These are phyloP conservation scores for Iguana delicatissima DNA, from an alignment of 2,797 vertebrate genomes.

Conservation along the genomic window DNA sequence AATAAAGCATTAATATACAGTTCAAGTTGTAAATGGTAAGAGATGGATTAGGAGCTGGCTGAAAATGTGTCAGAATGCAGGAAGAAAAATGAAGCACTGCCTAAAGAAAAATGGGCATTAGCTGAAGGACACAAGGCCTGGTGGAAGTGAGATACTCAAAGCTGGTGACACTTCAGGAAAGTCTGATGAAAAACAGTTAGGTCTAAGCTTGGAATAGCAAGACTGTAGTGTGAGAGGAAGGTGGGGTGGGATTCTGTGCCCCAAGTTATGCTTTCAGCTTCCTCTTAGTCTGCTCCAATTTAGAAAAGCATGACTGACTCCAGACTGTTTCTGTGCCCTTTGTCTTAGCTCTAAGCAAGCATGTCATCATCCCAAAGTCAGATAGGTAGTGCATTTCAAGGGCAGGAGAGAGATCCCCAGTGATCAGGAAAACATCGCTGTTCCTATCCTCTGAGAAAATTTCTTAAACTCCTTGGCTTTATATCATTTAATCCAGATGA, in stretches of 20 bases:
- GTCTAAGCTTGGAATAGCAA: slow-evolving; percentile 26
- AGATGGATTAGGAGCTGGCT: slow-evolving; percentile 79
- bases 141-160: slow-evolving; percentile 69
- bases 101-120: slow-evolving; percentile 73
- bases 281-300: neutral
- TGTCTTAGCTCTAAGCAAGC: neutral
- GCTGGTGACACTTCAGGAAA: slow-evolving; percentile 54
- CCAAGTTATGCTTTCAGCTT: neutral
- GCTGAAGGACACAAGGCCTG: slow-evolving; percentile 75
- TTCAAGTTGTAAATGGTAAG: slow-evolving; percentile 72
- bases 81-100: slow-evolving; percentile 79
- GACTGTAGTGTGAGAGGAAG: slow-evolving; percentile 2
- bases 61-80: slow-evolving; percentile 73
- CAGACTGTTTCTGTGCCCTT: neutral
- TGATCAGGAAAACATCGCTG: neutral
- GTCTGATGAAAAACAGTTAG: slow-evolving; percentile 77
- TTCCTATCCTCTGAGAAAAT: neutral
- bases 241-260: neutral
- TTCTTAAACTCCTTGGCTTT: neutral
- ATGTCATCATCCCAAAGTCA: neutral
- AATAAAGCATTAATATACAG: slow-evolving; percentile 75
- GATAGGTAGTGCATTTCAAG: neutral
- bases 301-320: neutral
- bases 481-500: neutral
- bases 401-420: neutral